Evolutionary conservation across 1,140 invertebrate genomes (phyloP).

Genomic region (Sycophila sp.): DNA sequence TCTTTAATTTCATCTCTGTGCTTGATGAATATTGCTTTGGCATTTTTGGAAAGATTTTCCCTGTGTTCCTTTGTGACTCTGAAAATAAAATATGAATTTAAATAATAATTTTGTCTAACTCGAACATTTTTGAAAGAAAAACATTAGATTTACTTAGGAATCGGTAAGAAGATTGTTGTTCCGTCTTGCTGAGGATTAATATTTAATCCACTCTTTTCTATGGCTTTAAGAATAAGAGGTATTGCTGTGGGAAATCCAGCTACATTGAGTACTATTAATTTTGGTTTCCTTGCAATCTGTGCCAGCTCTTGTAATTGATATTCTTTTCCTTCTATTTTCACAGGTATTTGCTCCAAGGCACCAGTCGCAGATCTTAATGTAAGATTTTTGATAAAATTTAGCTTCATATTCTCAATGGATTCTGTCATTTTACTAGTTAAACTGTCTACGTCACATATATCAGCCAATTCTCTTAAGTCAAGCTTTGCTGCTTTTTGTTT

Average conservation of each 20-base stretch:
- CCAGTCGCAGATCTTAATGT: constrained; percentile 77
- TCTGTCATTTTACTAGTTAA: constrained; percentile 75
- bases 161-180: constrained; percentile 85
- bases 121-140: constrained; percentile 4
- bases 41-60: constrained; percentile 86
- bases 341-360: constrained; percentile 79
- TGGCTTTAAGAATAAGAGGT: constrained; percentile 78
- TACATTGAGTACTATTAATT: constrained; percentile 86
- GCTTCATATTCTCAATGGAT: constrained; percentile 76
- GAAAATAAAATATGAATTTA: constrained; percentile 1
- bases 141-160: constrained; percentile 80
- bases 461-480: constrained; percentile 76
- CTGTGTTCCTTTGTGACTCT: constrained; percentile 92
- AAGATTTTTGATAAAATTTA: constrained; percentile 82
- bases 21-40: constrained; percentile 83
- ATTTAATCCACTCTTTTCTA: constrained; percentile 86
- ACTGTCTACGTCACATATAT: constrained; percentile 76
- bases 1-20: constrained; percentile 82
- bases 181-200: constrained; percentile 95
- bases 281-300: constrained; percentile 88
- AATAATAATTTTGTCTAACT: not conserved
- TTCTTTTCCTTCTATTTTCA: constrained; percentile 83
- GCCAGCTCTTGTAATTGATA: constrained; percentile 89
- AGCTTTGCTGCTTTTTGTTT: constrained; percentile 71
- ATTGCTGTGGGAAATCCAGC: constrained; percentile 85